Conservation (phyloP, 2,888 invertebrate species). For the Idaea biselata region DNA sequence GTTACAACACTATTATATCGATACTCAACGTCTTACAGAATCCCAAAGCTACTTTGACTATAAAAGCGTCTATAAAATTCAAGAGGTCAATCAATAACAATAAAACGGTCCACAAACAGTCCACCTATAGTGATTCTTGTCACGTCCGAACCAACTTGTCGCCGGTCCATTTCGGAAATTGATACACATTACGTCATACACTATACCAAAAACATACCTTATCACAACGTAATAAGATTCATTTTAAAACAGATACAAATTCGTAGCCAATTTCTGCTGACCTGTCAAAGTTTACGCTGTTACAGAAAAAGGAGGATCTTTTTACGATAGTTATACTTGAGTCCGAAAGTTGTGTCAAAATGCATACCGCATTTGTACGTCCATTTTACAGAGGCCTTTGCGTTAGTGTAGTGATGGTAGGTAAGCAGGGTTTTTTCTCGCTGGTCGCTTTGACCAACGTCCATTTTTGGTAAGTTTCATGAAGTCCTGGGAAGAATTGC, state of each 20-base stretch:
- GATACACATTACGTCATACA: slow-evolving; percentile 60
- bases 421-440: slow-evolving; percentile 21
- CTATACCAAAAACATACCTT: slow-evolving; percentile 26
- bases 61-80: slow-evolving; percentile 31
- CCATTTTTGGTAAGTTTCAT: slow-evolving; percentile 48
- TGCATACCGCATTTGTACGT: neutral
- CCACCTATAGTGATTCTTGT: slow-evolving; percentile 48
- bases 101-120: slow-evolving; percentile 63
- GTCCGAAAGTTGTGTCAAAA: slow-evolving; percentile 12
- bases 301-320: slow-evolving; percentile 11
- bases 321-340: slow-evolving; percentile 18
- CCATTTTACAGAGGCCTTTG: neutral
- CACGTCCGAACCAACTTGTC: slow-evolving; percentile 70
- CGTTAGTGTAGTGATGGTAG: slow-evolving; percentile 2
- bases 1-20: neutral
- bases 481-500: slow-evolving; percentile 71
- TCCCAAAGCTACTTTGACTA: slow-evolving; percentile 9
- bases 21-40: neutral
- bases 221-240: slow-evolving; percentile 35
- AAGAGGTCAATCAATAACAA: slow-evolving; percentile 68
- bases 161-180: slow-evolving; percentile 74
- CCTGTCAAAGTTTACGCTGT: slow-evolving; percentile 21
- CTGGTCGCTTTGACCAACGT: slow-evolving; percentile 45
- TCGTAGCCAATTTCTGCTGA: slow-evolving; percentile 43
- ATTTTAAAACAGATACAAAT: slow-evolving; percentile 29